Base-by-base conservation (phyloP, 2,888 invertebrate species). In the Drosophila demipolita region DNA sequence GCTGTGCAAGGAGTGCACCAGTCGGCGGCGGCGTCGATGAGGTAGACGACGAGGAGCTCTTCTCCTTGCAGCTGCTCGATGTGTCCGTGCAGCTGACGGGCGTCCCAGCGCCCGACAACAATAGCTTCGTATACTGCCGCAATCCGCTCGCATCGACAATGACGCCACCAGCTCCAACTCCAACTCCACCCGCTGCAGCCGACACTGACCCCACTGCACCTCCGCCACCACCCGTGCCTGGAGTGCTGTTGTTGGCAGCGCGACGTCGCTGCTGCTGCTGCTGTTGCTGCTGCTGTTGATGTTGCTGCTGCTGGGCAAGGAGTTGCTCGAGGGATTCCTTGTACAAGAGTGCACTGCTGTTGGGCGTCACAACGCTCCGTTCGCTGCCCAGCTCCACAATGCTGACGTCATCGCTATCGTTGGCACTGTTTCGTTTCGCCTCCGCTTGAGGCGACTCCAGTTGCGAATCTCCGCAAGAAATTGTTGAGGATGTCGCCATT, bases 41-140 rank as follows among this genome's bases (percentile, higher is more conserved):
- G 90, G 93, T 92, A 89, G 93, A 93, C 82, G 93, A 93, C 75
- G 93, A 93, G 83, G 93, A 92, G 91, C 93, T 93, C 90, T 93
- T 93, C 84, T 93, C 93, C 87, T 93, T 93, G 77, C 91, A 91
- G 89, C 91, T 92, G 82, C 91, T 91, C 80, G 92, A 92, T 67
- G 91, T 92, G 80, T 92, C 93, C 61, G 91, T 92, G 71, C 90
- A 91, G 70, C 91, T 90, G 63, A 74, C 67, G 15, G 91, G 84
- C 52, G 91, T 90, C 3, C 52, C 76, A 17, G 75, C 88, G 70
- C 87, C 90, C 69, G 88, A 90, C 69, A 91, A 59, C 74, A 91
- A 60, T 15, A 92, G 73, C 65, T 91, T 91, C 5, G 92, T 85
- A 63, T 92, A 92, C 35, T 89, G 91, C 52, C 92, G 91, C 66